A percentile compares a stretch with the other conserved stretches of the same genome.
Conservation (phyloP, 2,888 invertebrate genomes). For the Acholoe squamosa region DNA sequence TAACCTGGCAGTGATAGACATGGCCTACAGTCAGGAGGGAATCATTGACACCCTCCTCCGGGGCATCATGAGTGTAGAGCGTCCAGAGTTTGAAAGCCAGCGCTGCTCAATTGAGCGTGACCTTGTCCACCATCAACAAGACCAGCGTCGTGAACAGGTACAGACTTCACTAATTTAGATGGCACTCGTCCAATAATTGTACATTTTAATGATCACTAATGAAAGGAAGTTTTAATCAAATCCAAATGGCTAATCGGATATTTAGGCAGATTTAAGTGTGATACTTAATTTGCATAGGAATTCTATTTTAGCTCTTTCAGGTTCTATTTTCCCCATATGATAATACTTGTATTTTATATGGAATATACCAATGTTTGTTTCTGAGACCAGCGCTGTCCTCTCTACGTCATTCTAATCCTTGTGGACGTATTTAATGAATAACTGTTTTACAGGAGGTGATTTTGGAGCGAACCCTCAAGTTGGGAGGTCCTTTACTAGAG, state of each 20-base stretch:
- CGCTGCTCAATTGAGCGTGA: conserved; percentile 79
- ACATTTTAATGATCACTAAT: too few relatives aligned
- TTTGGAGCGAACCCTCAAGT: conserved; percentile 78
- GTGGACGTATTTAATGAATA: not conserved
- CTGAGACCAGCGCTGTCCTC: too few relatives aligned
- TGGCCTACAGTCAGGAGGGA: conserved; percentile 81
- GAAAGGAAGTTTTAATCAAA: too few relatives aligned
- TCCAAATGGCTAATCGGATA: too few relatives aligned
- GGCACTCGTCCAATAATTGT: too few relatives aligned
- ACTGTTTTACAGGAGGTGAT: conserved; percentile 76
- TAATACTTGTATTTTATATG: too few relatives aligned
- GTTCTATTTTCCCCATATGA: too few relatives aligned
- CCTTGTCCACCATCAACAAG: conserved; percentile 79
- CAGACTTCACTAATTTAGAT: too few relatives aligned
- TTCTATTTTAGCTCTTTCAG: too few relatives aligned
- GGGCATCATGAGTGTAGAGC: conserved; percentile 80
- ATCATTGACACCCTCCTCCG: conserved; percentile 78
- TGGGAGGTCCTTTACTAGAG: conserved; percentile 78
- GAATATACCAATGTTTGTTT: too few relatives aligned
- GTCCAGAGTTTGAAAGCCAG: conserved; percentile 81
- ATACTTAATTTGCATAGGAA: not conserved
- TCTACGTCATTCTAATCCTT: not conserved
- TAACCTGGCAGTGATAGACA: conserved; percentile 78
- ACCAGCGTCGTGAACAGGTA: conserved; percentile 79
- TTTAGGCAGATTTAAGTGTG: not conserved